Evolutionary conservation across 2,888 invertebrate species (phyloP).

Genomic region (Cryptosula pallasiana): DNA sequence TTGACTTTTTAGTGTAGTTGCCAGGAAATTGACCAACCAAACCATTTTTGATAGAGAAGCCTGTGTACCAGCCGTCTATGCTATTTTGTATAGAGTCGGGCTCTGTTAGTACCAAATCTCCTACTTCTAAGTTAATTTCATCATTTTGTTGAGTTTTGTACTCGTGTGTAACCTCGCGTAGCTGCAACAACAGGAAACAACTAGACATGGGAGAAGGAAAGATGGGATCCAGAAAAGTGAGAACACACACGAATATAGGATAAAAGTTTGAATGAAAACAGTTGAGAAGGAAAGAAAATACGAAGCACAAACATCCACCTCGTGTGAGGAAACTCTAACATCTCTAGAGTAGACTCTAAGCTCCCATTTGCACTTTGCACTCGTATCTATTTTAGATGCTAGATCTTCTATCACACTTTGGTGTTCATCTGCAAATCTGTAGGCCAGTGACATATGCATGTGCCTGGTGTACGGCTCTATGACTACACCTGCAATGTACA

Average conservation of each 20-base stretch:
- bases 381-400: conserved; percentile 68
- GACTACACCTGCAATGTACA: conserved; percentile 37
- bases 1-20: conserved; percentile 74
- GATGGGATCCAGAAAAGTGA: neutral
- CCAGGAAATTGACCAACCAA: conserved; percentile 74
- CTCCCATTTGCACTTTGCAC: conserved; percentile 72
- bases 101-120: conserved; percentile 78
- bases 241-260: too few species aligned
- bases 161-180: conserved; percentile 55
- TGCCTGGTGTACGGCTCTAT: conserved; percentile 75
- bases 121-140: conserved; percentile 76
- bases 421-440: conserved; percentile 72
- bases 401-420: conserved; percentile 68
- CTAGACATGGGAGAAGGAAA: neutral
- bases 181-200: conserved; percentile 35
- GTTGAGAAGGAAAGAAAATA: neutral
- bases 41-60: conserved; percentile 76
- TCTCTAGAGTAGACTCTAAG: conserved; percentile 80
- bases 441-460: conserved; percentile 79
- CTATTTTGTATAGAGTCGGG: conserved; percentile 65
- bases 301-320: neutral
- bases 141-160: conserved; percentile 58
- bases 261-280: neutral
- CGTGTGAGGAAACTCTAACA: conserved; percentile 28
- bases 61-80: conserved; percentile 81